Base-by-base conservation (phyloP, 2,113 vertebrate genomes). In the Petrocephalus zakoni region DNA sequence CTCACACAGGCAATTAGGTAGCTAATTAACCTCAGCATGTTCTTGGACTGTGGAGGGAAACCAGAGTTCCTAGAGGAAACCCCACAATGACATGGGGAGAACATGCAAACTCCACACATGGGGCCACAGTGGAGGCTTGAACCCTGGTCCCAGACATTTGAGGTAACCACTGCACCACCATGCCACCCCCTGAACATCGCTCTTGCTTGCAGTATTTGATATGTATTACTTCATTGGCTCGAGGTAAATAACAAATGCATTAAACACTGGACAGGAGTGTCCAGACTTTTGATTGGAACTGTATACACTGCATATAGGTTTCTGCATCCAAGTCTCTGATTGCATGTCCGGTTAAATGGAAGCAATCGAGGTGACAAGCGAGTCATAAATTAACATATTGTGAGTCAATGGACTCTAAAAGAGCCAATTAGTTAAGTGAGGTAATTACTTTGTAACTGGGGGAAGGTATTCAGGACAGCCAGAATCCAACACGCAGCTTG, bases 371-470 rank as follows among this genome's bases (percentile, higher is more conserved):
- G 91, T 93, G 92, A 93, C 92, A 88, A 93, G 90, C 37, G 17
- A 88, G 91, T 91, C 92, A 89, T 1, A 82, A 89, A 94, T 94
- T 93, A 92, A 85, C 93, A 94, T 93, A 92, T 93, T 51, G 22
- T 61, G 22, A 68, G 42, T 47, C 91, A 94, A 93, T 90, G 90
- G 91, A 90, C 86, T 88, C 91, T 93, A 92, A 94, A 91, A 87
- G 91, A 90, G 89, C 88, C 93, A 92, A 94, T 94, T 94, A 95
- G 91, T 88, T 37, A 87, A 89, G 86, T 81, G 88, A 21, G 34
- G 90, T 90, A 90, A 91, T 93, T 93, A 92, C 87, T 88, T 90
- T n/a, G 25, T 25, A 37, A 88, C 89, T 92, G 89, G 90, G 90
- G 37, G 90, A 92, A 91, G 93, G 90, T 19, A 88, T 90, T 92